Evolutionary conservation across 2,888 invertebrate species (phyloP), one percentile per base, ranked within the genome.

Genomic region (Germaria angustata): DNA sequence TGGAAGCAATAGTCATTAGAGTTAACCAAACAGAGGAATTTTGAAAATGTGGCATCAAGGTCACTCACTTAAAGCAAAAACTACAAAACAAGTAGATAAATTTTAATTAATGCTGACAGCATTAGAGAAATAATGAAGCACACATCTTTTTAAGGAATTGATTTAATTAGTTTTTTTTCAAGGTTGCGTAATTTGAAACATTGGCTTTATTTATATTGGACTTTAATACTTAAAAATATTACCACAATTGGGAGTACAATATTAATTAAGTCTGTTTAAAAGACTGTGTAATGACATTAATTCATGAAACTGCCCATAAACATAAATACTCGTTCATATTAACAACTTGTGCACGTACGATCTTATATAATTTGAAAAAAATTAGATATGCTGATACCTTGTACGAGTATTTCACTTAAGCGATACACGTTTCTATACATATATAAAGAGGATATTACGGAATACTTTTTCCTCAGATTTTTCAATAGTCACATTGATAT

Each of bases 11-110:
- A 66, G 36, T 51, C 59, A 65, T 72, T 65, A 49, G 15, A 32
- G 44, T 32, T 69, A 49, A 7, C 8, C 69, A 77, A 34, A 39
- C n/a, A 63, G 28, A 28, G 46, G 46, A 69, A 63, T 66, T 72
- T 65, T 0, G 41, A 79, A 57, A 51, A 46, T 77, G 69, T 61
- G 39, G 34, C 77, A 46, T 13, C 77, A 77, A 77, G 77, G 77
- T 63, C 77, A 49, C 51, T 61, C 28, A 28, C 4, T 28, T 28
- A 6, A 28, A n/a, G n/a, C n/a, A n/a, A n/a, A n/a, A n/a, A n/a
- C n/a, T n/a, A n/a, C n/a, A n/a, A n/a, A n/a, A n/a, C 28, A 24
- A 75, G 28, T 28, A 51, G 39, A n/a, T 51, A 17, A 32, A 1
- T 3, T 61, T 77, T 77, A 77, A 69, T 69, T 77, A 28, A 28